Base-by-base conservation (phyloP, 2,113 vertebrate genomes). In the Indicator indicator region DNA sequence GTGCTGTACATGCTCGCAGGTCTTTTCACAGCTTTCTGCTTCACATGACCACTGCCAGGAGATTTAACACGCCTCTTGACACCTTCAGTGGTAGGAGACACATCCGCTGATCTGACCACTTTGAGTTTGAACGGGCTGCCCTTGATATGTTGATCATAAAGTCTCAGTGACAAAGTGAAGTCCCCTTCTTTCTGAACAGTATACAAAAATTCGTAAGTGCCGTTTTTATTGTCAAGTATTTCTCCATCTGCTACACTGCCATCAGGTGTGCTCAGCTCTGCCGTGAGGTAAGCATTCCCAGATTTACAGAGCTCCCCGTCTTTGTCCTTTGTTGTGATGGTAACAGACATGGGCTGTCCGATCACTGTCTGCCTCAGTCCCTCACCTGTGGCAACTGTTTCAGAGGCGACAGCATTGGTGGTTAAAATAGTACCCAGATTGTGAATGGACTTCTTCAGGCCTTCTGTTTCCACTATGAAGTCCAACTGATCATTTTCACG, bases 1-100 rank as follows among this genome's bases (percentile, higher is more conserved):
- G 98, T 99, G 98, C 99, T 99, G 98, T 99, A 99, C 99, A 99
- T 99, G 95, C 99, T 99, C 0, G 99, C 98, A 8, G 99, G 99
- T 69, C 99, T 98, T 89, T 99, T 99, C 91, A 99, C 98, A 28
- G 99, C 98, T 83, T 98, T 99, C 97, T 99, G 99, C 96, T 99
- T 99, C 62, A 99, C 97, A 6, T 99, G 99, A 12, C 98, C 97
- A 6, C 98, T 99, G 26, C 99, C 98, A 1, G 99, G 99, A 88
- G 99, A 99, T 92, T 99, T 99, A 23, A 99, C 98, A 55, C 99
- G 98, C 90, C 98, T 98, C 97, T 99, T 99, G 48, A 98, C 97
- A 16, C 98, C 98, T n/a, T 99, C 98, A 6, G 98, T 97, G 16
- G 97, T 98, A 12, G 98, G 97, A 1, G 98, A 99, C 82, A 98